These are phyloP conservation scores for Dryobota labecula DNA, from an alignment of 2,888 invertebrate genomes.

Conservation along the genomic window DNA sequence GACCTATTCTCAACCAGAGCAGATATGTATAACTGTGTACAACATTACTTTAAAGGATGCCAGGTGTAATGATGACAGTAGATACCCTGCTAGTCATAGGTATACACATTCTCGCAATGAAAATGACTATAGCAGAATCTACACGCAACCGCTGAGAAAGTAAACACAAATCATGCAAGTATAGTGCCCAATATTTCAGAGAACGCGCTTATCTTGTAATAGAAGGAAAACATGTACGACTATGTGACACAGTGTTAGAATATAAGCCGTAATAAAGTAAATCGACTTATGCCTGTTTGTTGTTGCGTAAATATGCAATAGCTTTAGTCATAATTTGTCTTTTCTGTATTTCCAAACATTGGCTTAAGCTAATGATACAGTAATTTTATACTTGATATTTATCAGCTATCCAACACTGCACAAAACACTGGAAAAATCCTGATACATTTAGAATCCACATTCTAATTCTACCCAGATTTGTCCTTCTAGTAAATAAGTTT, in stretches of 20 bases:
- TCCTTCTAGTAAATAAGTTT: background rate
- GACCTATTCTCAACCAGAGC: background rate
- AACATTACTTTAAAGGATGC: background rate
- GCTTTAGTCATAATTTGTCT: conserved; percentile 12
- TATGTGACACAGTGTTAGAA: conserved; percentile 32
- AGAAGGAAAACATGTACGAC: conserved; percentile 52
- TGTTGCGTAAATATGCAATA: conserved; percentile 14
- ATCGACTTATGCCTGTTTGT: conserved; percentile 19
- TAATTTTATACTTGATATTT: background rate
- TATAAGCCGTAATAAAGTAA: conserved; percentile 47
- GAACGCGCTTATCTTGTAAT: conserved; percentile 31
- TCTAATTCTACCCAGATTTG: background rate
- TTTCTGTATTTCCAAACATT: background rate
- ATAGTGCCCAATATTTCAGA: conserved; percentile 43
- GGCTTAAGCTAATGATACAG: background rate
- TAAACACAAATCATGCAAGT: conserved; percentile 36
- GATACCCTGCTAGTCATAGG: background rate
- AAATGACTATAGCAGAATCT: background rate
- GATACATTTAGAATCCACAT: too few relatives aligned
- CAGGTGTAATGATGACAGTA: background rate
- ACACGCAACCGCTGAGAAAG: conserved; percentile 16
- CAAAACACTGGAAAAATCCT: too few relatives aligned
- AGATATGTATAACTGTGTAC: too few relatives aligned
- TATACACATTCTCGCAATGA: background rate
- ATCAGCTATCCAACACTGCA: background rate